Evolutionary conservation across 2,113 vertebrate genomes (phyloP), one percentile per base, ranked within the genome.

Genomic region (Platysternon megacephalum): DNA sequence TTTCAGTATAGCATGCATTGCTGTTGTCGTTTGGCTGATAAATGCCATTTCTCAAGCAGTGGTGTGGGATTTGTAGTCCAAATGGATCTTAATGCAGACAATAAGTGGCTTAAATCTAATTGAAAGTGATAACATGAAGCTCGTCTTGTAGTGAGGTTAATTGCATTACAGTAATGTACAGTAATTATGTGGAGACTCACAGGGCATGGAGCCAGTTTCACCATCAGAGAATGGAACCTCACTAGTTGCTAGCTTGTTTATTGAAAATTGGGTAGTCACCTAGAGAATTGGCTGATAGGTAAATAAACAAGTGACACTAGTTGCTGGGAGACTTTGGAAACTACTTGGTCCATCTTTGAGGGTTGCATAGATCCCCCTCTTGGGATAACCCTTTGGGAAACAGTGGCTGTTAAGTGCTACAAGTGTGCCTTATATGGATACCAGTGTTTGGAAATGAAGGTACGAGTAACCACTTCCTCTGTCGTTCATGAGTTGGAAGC

Each of bases 51-150:
- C 53, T 61, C 79, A 55, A 0, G 79, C 42, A 8, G 56, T 53
- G 84, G 53, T 87, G 84, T 51, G 35, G 72, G 72, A 82, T 49
- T 86, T 89, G 29, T 68, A 72, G 68, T 81, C 65, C 0, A 0
- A 86, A 48, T 56, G 85, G 89, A 89, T 95, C 93, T 96, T 55
- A 81, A 46, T 0, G 0, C 29, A 51, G 87, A 81, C 79, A 80
- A 88, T 95, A 95, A 97, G 94, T 95, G 51, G 92, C 94, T 97
- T 95, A 95, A 74, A 58, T 32, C 85, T 97, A 97, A 97, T 94
- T 95, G 96, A 95, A 95, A 93, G 92, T 93, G 96, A 95, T 96
- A 97, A 96, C 1, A 1, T 95, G 96, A 95, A 96, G 96, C 96
- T 96, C 16, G 91, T 92, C 96, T 96, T 68, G 3, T 87, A 93